phyloP scores from a whole-genome alignment of 2,113 vertebrate genomes.

The crab-eating macaque (Macaca fascicularis) region DNA sequence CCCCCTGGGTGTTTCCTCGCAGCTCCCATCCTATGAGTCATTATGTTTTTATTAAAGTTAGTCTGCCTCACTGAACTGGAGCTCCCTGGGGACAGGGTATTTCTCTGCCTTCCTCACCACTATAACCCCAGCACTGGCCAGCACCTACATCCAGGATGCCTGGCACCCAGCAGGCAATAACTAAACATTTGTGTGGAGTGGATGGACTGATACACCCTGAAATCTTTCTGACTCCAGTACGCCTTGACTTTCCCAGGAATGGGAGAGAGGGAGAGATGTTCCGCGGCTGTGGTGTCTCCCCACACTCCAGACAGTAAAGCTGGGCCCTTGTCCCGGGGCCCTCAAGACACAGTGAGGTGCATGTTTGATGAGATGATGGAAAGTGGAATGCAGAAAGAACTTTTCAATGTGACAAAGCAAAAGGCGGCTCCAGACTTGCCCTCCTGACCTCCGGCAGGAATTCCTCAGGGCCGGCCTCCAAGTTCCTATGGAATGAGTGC shows the following conservation, averaged over 20 bases:
- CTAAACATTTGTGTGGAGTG: not conserved
- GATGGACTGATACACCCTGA: not conserved
- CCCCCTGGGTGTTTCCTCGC: fast-evolving
- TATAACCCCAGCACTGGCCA: not conserved
- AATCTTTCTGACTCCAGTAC: not conserved
- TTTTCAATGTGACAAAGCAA: not conserved
- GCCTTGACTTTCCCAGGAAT: not conserved
- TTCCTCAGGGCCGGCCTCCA: not conserved
- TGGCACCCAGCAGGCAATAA: not conserved
- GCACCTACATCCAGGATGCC: not conserved
- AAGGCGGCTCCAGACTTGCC: not conserved
- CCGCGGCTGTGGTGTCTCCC: not conserved
- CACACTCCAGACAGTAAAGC: not conserved
- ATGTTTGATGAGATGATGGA: not conserved
- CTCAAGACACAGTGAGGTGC: not conserved
- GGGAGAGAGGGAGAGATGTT: not conserved
- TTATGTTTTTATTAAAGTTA: not conserved
- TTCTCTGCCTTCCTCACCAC: not conserved
- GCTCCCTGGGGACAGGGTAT: not conserved
- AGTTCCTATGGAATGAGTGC: not conserved
- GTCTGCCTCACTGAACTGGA: not conserved
- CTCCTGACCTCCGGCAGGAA: not conserved
- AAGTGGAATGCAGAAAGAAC: not conserved
- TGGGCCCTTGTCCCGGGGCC: not conserved
- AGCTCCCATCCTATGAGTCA: fast-evolving